Percentiles rank a stretch among this genome's conserved stretches.
Evolutionary conservation across 2,888 invertebrate genomes (phyloP).

Genomic region (Agonopterix arenella): DNA sequence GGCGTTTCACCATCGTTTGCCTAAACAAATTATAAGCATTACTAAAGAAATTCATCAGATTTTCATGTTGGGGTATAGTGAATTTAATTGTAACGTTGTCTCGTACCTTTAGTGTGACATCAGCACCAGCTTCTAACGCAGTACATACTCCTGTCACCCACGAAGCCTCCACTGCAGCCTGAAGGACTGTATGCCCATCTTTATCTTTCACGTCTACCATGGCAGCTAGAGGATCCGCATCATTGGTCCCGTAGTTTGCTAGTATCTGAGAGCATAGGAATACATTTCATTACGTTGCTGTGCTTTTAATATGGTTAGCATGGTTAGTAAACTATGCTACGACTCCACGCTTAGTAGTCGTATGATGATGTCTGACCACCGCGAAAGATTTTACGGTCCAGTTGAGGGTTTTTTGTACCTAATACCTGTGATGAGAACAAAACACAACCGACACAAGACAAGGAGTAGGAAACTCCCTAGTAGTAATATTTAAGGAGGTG

Average conservation of each 20-base stretch:
- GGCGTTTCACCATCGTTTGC: slow-evolving; percentile 71
- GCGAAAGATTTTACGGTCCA: no score
- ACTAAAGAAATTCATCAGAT: no score
- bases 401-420: no score
- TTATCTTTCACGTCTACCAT: slow-evolving; percentile 64
- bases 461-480: no score
- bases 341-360: no score
- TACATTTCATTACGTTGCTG: slow-evolving; percentile 7
- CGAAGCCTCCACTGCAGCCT: slow-evolving; percentile 63
- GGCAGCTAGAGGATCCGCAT: slow-evolving; percentile 49
- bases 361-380: no score
- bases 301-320: slow-evolving; percentile 4
- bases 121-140: slow-evolving; percentile 70
- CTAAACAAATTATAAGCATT: slow-evolving; percentile 25
- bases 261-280: slow-evolving; percentile 34
- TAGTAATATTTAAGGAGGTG: no score
- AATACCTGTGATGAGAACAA: no score
- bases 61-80: no score
- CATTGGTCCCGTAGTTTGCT: slow-evolving; percentile 49
- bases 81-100: no score
- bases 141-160: slow-evolving; percentile 73
- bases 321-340: no score
- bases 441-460: no score
- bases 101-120: slow-evolving; percentile 58
- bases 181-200: slow-evolving; percentile 70